Percentiles rank a stretch among this genome's conserved stretches.
Conservation (phyloP, 2,797 vertebrate species). For the Sebastiscus tertius region DNA sequence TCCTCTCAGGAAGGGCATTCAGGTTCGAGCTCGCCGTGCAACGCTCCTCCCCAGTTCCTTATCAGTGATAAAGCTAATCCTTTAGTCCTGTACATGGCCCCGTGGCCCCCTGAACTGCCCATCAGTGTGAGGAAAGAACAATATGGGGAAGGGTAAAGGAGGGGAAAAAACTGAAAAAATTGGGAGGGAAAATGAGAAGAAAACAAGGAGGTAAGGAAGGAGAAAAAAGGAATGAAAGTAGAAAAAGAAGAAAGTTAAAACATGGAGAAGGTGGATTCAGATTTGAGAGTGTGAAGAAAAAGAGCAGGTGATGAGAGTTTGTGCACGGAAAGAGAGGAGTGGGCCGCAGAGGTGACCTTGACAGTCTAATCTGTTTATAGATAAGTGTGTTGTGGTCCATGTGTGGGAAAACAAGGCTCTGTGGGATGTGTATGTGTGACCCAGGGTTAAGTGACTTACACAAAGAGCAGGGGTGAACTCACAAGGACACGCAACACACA, state of each 20-base stretch:
- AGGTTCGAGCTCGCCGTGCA: conserved; percentile 24
- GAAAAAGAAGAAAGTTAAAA: background rate
- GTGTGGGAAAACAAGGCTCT: conserved; percentile 63
- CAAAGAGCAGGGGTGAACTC: conserved; percentile 3
- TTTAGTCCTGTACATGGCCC: conserved; percentile 28
- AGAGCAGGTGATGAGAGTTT: conserved; percentile 23
- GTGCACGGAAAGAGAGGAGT: conserved; percentile 26
- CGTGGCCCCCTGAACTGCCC: background rate
- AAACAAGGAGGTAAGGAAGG: background rate
- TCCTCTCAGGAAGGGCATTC: conserved; percentile 65
- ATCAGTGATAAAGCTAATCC: conserved; percentile 68
- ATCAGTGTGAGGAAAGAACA: conserved; percentile 55
- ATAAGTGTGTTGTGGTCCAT: conserved; percentile 65
- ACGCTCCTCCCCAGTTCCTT: conserved; percentile 35
- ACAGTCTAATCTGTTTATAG: conserved; percentile 58
- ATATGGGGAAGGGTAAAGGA: background rate
- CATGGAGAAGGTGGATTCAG: background rate
- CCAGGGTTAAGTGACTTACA: conserved; percentile 52
- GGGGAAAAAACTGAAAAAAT: background rate
- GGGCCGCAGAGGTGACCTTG: conserved; percentile 48
- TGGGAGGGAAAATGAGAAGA: background rate
- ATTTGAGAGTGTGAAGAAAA: background rate
- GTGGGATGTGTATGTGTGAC: conserved; percentile 42
- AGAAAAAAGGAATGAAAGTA: background rate
- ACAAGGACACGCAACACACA: conserved; percentile 14